phyloP scores from a whole-genome alignment of 1,140 invertebrate species.

The Battus philenor region DNA sequence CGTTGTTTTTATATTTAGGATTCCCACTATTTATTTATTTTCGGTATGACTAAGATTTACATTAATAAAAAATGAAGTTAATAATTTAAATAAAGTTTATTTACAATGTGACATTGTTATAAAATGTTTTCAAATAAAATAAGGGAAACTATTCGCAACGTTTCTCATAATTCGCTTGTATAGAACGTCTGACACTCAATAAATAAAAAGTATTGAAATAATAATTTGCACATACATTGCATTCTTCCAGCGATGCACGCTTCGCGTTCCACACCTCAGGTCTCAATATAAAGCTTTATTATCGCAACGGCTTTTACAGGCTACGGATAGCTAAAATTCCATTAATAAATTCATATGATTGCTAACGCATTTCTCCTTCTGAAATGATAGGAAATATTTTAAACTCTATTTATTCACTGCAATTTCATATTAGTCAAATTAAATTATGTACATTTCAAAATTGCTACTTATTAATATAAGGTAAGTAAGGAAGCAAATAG shows the following conservation, averaged over 20 bases:
- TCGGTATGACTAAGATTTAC: too few relatives aligned
- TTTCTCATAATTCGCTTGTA: not conserved
- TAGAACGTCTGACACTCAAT: too few relatives aligned
- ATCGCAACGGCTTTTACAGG: constrained; percentile 21
- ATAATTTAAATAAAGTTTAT: too few relatives aligned
- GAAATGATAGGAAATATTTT: not conserved
- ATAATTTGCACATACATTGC: constrained; percentile 39
- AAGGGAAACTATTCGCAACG: not conserved
- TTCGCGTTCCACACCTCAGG: constrained; percentile 16
- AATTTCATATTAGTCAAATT: too few relatives aligned
- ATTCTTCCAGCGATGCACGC: constrained; percentile 27
- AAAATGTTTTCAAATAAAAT: too few relatives aligned
- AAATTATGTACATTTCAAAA: too few relatives aligned
- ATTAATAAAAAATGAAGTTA: too few relatives aligned
- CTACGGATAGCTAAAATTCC: constrained; percentile 29
- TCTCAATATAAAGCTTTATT: constrained; percentile 25
- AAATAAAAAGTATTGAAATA: constrained; percentile 21
- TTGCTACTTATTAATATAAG: too few relatives aligned
- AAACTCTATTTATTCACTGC: constrained; percentile 2
- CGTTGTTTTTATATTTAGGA: too few relatives aligned
- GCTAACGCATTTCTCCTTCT: not conserved
- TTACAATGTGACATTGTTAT: too few relatives aligned
- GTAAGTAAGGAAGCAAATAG: too few relatives aligned
- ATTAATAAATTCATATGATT: constrained; percentile 9
- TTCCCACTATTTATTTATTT: too few relatives aligned